phyloP scores from a whole-genome alignment of 2,888 invertebrate genomes.

The Pristionchus exspectatus region DNA sequence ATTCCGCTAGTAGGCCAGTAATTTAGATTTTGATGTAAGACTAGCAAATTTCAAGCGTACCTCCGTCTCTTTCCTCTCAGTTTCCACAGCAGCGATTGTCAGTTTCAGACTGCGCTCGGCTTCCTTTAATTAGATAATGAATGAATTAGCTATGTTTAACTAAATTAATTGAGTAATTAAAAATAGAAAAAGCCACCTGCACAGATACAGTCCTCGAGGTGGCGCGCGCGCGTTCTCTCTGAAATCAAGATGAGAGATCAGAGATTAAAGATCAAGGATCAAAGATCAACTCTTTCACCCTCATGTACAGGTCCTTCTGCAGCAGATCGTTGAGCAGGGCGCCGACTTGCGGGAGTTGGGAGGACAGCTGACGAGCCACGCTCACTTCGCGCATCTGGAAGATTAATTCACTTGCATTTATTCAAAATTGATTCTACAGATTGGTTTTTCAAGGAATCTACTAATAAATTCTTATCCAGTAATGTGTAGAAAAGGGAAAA shows the following conservation, averaged over 20 bases:
- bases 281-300: constrained; percentile 81
- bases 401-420: too few species aligned
- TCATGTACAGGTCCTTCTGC: constrained; percentile 90
- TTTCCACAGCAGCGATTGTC: constrained; percentile 84
- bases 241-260: neutral
- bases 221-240: constrained; percentile 47
- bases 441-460: too few species aligned
- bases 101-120: constrained; percentile 89
- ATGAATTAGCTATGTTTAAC: too few species aligned
- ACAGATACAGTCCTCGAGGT: constrained; percentile 40
- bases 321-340: constrained; percentile 92
- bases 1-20: too few species aligned
- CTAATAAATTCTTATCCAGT: too few species aligned
- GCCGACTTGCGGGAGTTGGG: constrained; percentile 92
- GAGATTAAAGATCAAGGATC: neutral
- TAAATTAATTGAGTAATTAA: too few species aligned
- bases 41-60: neutral
- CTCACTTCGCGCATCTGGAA: constrained; percentile 88
- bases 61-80: constrained; percentile 78
- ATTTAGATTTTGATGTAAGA: neutral
- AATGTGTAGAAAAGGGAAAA: too few species aligned
- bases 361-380: constrained; percentile 89
- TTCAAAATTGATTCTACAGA: too few species aligned
- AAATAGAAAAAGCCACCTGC: neutral
- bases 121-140: constrained; percentile 79